Percentiles rank a stretch among this genome's conserved stretches.
Evolutionary conservation across 2,797 vertebrate genomes (phyloP).

Genomic region (Danio choprae): DNA sequence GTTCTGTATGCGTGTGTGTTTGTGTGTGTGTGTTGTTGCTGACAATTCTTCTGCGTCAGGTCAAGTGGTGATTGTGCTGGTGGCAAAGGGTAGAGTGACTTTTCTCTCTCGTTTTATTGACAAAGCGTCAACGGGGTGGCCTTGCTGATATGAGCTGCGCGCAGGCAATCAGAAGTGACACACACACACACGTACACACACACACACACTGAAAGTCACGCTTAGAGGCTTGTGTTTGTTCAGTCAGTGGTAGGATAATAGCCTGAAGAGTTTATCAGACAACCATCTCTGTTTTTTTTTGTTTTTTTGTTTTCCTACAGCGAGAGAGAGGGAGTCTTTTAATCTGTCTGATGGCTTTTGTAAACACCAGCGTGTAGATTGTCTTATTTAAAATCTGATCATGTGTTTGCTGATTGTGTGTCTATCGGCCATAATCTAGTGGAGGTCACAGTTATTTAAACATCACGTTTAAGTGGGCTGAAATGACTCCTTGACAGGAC

Average conservation of each 20-base stretch:
- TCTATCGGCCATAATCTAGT: slow-evolving; percentile 32
- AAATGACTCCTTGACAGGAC: slow-evolving; percentile 14
- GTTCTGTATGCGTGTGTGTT: slow-evolving; percentile 22
- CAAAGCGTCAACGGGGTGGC: slow-evolving; percentile 71
- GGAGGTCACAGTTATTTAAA: slow-evolving; percentile 37
- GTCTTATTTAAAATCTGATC: slow-evolving; percentile 34
- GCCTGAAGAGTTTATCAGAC: slow-evolving; percentile 55
- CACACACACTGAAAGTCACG: slow-evolving; percentile 32
- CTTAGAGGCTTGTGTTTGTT: slow-evolving; percentile 37
- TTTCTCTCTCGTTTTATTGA: slow-evolving; percentile 70
- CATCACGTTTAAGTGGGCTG: slow-evolving; percentile 14
- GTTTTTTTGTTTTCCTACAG: too few species aligned
- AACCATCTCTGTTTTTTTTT: slow-evolving; percentile 55
- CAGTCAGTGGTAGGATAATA: slow-evolving; percentile 52
- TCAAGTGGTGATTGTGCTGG: slow-evolving; percentile 71
- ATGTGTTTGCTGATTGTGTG: slow-evolving; percentile 38
- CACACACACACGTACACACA: slow-evolving; percentile 45
- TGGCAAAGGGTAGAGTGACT: slow-evolving; percentile 65
- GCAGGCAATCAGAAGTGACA: slow-evolving; percentile 66
- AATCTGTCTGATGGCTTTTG: slow-evolving; percentile 35
- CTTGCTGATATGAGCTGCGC: slow-evolving; percentile 70
- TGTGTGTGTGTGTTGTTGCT: slow-evolving; percentile 41
- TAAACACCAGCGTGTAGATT: slow-evolving; percentile 24
- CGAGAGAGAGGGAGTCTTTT: slow-evolving; percentile 39
- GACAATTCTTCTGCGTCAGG: slow-evolving; percentile 55